Percentiles rank a stretch among this genome's conserved stretches.
These are phyloP conservation scores for Cephalopterus ornatus DNA, from an alignment of 2,113 vertebrate species.

Conservation along the genomic window DNA sequence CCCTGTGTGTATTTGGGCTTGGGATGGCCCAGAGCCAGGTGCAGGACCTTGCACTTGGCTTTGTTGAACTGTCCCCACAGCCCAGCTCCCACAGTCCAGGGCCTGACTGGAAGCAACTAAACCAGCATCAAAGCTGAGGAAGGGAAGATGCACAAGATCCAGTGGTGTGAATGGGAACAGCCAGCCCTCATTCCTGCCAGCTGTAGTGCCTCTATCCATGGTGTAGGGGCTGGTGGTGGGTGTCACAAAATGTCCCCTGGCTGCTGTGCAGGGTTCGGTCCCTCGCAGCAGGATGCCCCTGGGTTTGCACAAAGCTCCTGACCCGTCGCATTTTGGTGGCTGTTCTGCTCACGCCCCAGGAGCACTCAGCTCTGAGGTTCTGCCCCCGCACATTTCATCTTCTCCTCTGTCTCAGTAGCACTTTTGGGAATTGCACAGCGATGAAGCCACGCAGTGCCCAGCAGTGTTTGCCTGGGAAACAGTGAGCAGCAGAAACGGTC, in stretches of 20 bases:
- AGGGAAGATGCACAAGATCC: neutral
- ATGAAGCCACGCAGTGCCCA: neutral
- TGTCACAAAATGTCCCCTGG: neutral
- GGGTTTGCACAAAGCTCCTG: neutral
- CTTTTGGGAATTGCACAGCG: neutral
- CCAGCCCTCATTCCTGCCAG: neutral
- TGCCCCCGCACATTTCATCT: neutral
- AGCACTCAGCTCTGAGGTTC: neutral
- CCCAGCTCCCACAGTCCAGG: neutral
- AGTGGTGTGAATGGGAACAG: neutral
- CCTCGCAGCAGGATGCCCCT: rapidly evolving
- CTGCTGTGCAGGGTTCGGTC: rapidly evolving
- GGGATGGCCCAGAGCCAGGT: neutral
- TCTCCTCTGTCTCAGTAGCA: neutral
- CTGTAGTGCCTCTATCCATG: rapidly evolving
- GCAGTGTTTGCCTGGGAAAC: constrained; percentile 36
- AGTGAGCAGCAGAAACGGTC: constrained; percentile 28
- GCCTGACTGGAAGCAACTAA: neutral
- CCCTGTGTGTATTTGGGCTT: neutral
- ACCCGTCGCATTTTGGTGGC: rapidly evolving
- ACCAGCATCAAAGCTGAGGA: neutral
- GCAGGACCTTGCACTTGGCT: neutral
- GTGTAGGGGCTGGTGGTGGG: rapidly evolving
- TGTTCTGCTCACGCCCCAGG: neutral
- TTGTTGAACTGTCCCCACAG: neutral